These are phyloP conservation scores for Pelvicachromis taeniatus DNA, from an alignment of 2,113 vertebrate genomes.

Conservation along the genomic window DNA sequence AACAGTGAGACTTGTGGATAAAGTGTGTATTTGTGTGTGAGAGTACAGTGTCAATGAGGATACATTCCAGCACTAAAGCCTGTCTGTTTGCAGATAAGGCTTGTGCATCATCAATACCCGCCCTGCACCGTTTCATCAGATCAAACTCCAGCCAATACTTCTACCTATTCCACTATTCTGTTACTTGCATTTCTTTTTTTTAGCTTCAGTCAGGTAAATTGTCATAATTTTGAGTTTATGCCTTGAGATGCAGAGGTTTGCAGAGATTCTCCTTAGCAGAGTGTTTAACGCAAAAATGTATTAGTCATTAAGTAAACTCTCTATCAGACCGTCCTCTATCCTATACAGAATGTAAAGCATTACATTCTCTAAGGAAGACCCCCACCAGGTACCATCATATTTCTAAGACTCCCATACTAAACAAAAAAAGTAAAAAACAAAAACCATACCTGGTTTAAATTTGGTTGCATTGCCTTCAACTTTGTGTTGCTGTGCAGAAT, in stretches of 20 bases:
- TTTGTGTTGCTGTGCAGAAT: background rate
- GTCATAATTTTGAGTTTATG: background rate
- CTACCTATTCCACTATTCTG: background rate
- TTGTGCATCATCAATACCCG: slow-evolving; percentile 26
- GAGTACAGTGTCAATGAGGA: background rate
- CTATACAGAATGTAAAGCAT: background rate
- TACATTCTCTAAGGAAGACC: background rate
- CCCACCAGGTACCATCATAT: background rate
- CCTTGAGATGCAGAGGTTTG: background rate
- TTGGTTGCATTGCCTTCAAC: background rate
- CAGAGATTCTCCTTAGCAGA: background rate
- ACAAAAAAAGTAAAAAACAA: background rate
- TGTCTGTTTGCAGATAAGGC: slow-evolving; percentile 52
- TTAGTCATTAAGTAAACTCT: background rate
- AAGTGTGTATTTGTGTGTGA: slow-evolving; percentile 5
- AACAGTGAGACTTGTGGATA: slow-evolving; percentile 30
- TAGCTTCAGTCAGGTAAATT: background rate
- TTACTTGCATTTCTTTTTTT: background rate
- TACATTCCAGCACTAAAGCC: slow-evolving; percentile 30
- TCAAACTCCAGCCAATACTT: slow-evolving; percentile 25
- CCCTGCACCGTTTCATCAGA: background rate
- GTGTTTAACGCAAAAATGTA: background rate
- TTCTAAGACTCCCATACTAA: background rate
- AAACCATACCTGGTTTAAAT: background rate
- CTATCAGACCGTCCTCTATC: background rate